Evolutionary conservation across 30 jellyfish, hydroid and myxozoan species (phyloP), one percentile per base, ranked within the genome.

Genomic region (Cassiopea andromeda): DNA sequence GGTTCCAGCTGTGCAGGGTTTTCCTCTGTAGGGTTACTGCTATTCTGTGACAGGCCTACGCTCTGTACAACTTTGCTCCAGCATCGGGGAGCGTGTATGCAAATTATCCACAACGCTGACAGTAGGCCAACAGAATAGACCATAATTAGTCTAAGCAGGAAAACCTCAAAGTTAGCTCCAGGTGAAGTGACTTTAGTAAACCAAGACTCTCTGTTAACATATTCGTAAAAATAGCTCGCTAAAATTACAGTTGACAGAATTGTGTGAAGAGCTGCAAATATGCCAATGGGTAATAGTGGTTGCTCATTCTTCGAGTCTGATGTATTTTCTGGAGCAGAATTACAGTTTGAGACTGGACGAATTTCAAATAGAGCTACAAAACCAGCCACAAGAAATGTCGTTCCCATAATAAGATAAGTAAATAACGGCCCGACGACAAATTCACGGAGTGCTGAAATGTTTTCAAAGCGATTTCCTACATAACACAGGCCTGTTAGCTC

Each of bases 401-500:
- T 89, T 44, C 97, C 99, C 97, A 92, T 96, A 18, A 96, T 87
- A 49, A 96, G 83, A 79, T 89, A 96, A 12, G 98, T 92, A 86
- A 96, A 96, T 87, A 96, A 78, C 15, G 99, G 99, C 7, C 98
- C 99, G 15, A 96, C 94, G 14, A 96, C 90, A 75, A 96, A 96
- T n/a, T 94, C 96, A 43, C 98, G 96, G 47, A 96, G 80, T 13
- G 98, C 97, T 47, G 97, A 73, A n/a, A 96, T 73, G 94, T 92
- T 96, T 89, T 91, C 99, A 44, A 85, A 85, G 50, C 98, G 98
- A 81, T 92, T 96, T 47, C 99, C 99, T 75, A 96, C 95, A 69
- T 97, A 96, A 61, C 99, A 96, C 60, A 96, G 86, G 69, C 99
- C 99, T 3, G 99, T 96, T 46, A 96, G 79, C 59, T 96, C 99